Conservation (phyloP, 2,113 vertebrate genomes). For the Zosterops hypoxanthus region DNA sequence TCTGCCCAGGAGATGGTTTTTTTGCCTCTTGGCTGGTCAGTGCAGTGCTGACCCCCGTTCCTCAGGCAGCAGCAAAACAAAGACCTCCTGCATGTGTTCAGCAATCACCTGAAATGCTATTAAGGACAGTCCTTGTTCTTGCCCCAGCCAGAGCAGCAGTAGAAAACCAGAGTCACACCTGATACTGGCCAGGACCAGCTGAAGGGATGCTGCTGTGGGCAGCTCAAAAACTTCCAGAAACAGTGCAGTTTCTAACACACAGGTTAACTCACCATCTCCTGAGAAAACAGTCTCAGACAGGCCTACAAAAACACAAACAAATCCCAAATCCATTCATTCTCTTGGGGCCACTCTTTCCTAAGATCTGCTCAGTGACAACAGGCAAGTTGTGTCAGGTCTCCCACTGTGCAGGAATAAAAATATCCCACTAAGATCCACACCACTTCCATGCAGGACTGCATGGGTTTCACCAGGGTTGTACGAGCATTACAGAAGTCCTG, state of each 20-base stretch:
- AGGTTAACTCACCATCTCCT: background rate
- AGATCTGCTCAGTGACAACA: background rate
- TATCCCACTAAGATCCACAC: fast-evolving
- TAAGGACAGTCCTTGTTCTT: background rate
- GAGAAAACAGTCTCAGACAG: background rate
- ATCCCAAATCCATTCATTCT: background rate
- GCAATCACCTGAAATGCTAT: background rate
- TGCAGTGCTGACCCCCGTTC: too few species aligned
- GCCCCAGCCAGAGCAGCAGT: background rate
- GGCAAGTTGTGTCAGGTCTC: background rate
- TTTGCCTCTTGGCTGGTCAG: background rate
- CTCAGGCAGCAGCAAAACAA: background rate
- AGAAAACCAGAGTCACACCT: background rate
- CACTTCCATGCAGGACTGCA: background rate
- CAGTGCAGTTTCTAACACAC: background rate
- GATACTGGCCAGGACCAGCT: background rate
- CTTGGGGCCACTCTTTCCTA: background rate
- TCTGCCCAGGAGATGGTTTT: background rate
- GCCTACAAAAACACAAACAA: background rate
- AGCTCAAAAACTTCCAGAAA: background rate
- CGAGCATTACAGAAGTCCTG: fast-evolving
- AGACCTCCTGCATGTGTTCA: background rate
- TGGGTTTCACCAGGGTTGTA: background rate
- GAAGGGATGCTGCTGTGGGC: background rate
- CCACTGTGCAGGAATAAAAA: background rate